Evolutionary conservation across 2,888 invertebrate genomes (phyloP).

Genomic region (Drosophila mimica): DNA sequence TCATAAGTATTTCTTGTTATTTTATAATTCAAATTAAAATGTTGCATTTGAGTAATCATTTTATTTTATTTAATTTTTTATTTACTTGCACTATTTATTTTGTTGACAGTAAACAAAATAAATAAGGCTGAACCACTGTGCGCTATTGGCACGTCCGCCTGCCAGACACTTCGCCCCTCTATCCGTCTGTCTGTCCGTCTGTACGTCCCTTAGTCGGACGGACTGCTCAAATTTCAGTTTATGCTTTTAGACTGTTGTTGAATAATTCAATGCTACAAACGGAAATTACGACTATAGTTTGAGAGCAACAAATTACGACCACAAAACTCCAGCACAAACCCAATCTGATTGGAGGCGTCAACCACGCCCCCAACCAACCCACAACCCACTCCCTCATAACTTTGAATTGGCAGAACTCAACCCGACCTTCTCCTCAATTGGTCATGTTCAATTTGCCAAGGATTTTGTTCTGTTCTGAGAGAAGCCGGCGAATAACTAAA

Average conservation of each 20-base stretch:
- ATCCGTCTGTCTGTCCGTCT: background rate
- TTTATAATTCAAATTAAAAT: background rate
- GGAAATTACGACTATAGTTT: conserved; percentile 59
- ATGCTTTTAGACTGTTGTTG: conserved; percentile 42
- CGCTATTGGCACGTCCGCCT: conserved; percentile 13
- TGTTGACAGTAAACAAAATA: background rate
- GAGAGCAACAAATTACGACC: conserved; percentile 32
- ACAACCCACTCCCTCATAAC: background rate
- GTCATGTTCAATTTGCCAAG: conserved; percentile 1
- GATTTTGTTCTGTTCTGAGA: background rate
- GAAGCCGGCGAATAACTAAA: background rate
- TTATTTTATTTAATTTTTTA: background rate
- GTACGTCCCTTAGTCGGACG: background rate
- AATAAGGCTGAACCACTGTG: conserved; percentile 11
- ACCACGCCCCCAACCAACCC: background rate
- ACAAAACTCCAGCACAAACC: conserved; percentile 8
- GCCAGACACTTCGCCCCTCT: conserved; percentile 1
- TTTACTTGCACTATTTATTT: background rate
- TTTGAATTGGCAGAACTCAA: conserved; percentile 1
- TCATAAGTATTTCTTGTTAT: background rate
- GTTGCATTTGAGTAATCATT: background rate
- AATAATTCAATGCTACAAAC: conserved; percentile 60
- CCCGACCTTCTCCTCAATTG: background rate
- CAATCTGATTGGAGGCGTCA: conserved; percentile 15
- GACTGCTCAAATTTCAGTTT: conserved; percentile 34